phyloP scores from a whole-genome alignment of 1,140 invertebrate genomes.

The Eufriesea mexicana region DNA sequence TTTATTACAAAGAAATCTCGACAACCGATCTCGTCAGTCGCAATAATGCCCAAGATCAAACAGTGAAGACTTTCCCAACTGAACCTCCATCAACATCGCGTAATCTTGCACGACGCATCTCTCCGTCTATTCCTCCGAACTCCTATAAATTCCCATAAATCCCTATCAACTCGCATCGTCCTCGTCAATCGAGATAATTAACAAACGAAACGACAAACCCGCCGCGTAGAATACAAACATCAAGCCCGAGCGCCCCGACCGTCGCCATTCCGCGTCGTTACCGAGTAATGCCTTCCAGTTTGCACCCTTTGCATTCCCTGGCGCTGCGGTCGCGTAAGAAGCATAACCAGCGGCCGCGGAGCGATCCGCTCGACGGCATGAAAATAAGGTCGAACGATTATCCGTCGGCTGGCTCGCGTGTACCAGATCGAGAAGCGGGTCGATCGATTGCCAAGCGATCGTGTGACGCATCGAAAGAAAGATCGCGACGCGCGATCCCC shows the following conservation, averaged over 20 bases:
- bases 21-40: too few relatives aligned
- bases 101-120: too few relatives aligned
- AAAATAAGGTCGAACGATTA: slow-evolving; percentile 37
- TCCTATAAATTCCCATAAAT: too few relatives aligned
- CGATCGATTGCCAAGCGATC: slow-evolving; percentile 45
- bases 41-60: too few relatives aligned
- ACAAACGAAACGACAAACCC: neutral
- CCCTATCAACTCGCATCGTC: neutral
- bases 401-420: neutral
- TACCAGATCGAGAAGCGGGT: slow-evolving; percentile 32
- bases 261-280: neutral
- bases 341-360: neutral
- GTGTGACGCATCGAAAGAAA: slow-evolving; percentile 35
- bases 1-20: too few relatives aligned
- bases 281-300: neutral
- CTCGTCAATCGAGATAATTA: neutral
- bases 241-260: neutral
- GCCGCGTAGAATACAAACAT: neutral
- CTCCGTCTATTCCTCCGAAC: too few relatives aligned
- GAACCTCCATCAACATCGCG: too few relatives aligned
- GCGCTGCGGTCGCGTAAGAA: neutral
- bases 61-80: too few relatives aligned
- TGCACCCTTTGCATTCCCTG: neutral
- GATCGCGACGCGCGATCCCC: slow-evolving; percentile 41
- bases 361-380: neutral